Evolutionary conservation across 2,113 vertebrate genomes (phyloP).

Genomic region (Dendrocopos noguchii): DNA sequence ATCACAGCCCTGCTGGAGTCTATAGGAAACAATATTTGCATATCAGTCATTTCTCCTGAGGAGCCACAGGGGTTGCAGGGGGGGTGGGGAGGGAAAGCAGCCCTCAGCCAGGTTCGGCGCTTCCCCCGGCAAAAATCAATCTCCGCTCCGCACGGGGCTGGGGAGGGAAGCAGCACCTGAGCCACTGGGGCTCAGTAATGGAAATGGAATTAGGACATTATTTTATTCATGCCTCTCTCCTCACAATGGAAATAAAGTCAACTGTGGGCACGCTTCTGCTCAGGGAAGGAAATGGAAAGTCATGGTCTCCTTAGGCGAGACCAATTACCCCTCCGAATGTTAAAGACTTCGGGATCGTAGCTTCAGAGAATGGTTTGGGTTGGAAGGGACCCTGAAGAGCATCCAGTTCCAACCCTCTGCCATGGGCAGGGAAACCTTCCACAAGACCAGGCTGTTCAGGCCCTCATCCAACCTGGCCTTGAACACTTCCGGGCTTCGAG

Average conservation of each 20-base stretch:
- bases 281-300: background rate
- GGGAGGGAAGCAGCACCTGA: background rate
- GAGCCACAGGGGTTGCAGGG: background rate
- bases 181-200: accelerated
- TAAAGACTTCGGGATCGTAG: background rate
- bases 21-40: background rate
- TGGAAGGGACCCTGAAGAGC: too few species aligned
- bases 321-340: background rate
- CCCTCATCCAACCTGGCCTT: too few species aligned
- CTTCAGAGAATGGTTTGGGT: too few species aligned
- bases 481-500: too few species aligned
- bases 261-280: background rate
- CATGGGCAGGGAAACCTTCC: too few species aligned
- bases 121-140: background rate
- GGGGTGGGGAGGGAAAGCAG: background rate
- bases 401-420: too few species aligned
- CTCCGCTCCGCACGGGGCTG: background rate
- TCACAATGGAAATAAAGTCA: background rate
- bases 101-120: background rate
- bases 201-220: background rate
- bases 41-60: background rate
- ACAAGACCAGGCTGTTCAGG: too few species aligned
- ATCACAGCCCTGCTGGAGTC: background rate
- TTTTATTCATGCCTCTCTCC: background rate
- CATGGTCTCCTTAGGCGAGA: background rate